phyloP scores from a whole-genome alignment of 2,113 vertebrate species.

The Enhydra lutris region DNA sequence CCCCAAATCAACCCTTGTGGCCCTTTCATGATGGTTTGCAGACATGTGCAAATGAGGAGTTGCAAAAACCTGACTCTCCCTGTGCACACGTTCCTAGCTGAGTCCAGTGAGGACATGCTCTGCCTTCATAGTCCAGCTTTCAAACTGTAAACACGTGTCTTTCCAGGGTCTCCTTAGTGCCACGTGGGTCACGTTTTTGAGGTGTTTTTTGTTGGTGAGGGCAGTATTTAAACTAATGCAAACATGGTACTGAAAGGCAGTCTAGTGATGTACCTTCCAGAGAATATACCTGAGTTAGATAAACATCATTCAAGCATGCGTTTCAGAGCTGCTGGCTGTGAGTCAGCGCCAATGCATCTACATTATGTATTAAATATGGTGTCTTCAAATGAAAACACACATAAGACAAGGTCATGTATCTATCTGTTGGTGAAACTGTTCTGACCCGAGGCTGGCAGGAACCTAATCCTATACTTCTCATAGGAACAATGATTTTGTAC shows the following conservation, averaged over 20 bases:
- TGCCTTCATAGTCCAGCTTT: background rate
- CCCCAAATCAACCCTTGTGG: background rate
- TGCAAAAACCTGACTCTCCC: background rate
- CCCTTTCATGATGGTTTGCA: background rate
- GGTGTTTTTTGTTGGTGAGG: background rate
- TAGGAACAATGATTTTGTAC: background rate
- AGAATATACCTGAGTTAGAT: background rate
- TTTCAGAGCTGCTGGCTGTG: background rate
- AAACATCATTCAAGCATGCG: background rate
- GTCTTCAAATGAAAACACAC: background rate
- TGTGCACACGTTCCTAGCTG: background rate
- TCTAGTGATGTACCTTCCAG: background rate
- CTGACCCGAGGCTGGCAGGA: background rate
- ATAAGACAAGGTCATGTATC: background rate
- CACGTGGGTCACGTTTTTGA: background rate
- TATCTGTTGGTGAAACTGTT: background rate
- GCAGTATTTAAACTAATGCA: background rate
- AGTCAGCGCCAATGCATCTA: background rate
- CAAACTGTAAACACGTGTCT: background rate
- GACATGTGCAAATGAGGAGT: rapidly evolving
- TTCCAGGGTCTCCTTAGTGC: background rate
- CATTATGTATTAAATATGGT: background rate
- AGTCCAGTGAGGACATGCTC: background rate
- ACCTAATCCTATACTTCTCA: background rate
- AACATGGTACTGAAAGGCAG: background rate